Evolutionary conservation across 2,888 invertebrate genomes (phyloP), one percentile per base, ranked within the genome.

Genomic region (Neoscelio sp.): DNA sequence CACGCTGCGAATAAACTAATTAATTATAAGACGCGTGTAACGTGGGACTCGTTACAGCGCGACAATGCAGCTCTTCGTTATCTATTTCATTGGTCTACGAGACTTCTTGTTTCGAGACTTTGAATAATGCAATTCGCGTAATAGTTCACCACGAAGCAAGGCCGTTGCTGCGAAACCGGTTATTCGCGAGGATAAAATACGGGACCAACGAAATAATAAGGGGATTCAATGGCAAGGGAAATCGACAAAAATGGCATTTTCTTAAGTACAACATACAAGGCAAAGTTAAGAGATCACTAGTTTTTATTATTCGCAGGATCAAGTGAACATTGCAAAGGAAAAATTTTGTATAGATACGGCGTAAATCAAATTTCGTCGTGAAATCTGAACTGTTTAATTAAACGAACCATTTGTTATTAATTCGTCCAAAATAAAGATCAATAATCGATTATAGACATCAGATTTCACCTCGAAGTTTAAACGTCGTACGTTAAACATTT

Each of bases 141-240:
- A 83, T 82, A 77, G 81, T 80, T 81, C 62, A n/a, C n/a, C n/a
- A 80, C 81, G 75, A 68, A 73, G 70, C 80, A 83, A 83, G 83
- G 81, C 68, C 78, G 80, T 38, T 48, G 68, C 54, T 30, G 73
- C 56, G 18, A 73, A 83, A 82, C 83, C 83, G 82, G 83, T 83
- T 82, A 50, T 58, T 68, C 60, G 50, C 46, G 65, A 40, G 52
- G 58, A 75, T 79, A 62, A 60, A 74, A 52, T 56, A 40, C 73
- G 35, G 48, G 30, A 8, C 68, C 60, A 38, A 35, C 40, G n/a
- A 71, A 78, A 71, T 73, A 54, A 73, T 68, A 68, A 58, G 28
- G 23, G 54, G 28, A 28, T 60, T 33, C 50, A 18, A 54, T 5
- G 50, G 8, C 40, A 13, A 50, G n/a, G 28, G 0, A 35, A 38